phyloP scores from a whole-genome alignment of 2,888 invertebrate genomes.

The Nymphalis polychloros region DNA sequence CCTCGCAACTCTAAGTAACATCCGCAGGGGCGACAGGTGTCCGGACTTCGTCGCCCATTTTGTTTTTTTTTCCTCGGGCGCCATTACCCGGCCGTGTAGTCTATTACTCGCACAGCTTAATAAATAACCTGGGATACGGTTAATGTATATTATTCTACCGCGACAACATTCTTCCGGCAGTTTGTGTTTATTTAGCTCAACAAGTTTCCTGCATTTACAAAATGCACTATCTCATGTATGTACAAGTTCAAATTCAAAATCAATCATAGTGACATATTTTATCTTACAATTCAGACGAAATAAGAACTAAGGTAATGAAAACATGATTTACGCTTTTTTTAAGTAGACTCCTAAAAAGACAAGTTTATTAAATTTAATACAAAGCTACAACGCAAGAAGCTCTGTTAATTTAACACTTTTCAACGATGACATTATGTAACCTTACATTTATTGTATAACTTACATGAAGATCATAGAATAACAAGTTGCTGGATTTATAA shows the following conservation, averaged over 20 bases:
- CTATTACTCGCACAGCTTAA: constrained; percentile 37
- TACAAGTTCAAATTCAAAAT: not conserved
- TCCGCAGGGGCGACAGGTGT: constrained; percentile 40
- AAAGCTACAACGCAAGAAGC: too few relatives aligned
- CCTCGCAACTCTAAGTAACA: constrained; percentile 28
- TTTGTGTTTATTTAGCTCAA: constrained; percentile 39
- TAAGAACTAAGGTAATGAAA: too few relatives aligned
- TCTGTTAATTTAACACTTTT: too few relatives aligned
- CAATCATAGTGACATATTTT: not conserved
- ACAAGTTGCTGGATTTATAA: too few relatives aligned
- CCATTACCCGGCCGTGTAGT: constrained; percentile 38
- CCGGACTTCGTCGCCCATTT: constrained; percentile 37
- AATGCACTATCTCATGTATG: not conserved
- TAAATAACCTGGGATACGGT: constrained; percentile 34
- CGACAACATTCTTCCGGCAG: constrained; percentile 31
- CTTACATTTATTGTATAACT: too few relatives aligned
- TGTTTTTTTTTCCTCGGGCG: constrained; percentile 33
- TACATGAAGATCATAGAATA: too few relatives aligned
- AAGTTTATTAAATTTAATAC: too few relatives aligned
- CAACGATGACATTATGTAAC: too few relatives aligned
- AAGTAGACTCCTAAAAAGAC: too few relatives aligned
- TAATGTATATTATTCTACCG: constrained; percentile 39
- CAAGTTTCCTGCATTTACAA: constrained; percentile 24
- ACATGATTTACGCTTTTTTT: too few relatives aligned
- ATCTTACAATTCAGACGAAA: not conserved